Percentiles rank a stretch among this genome's conserved stretches.
Conservation (phyloP, 2,113 vertebrate genomes). For the Pampusana beccarii region DNA sequence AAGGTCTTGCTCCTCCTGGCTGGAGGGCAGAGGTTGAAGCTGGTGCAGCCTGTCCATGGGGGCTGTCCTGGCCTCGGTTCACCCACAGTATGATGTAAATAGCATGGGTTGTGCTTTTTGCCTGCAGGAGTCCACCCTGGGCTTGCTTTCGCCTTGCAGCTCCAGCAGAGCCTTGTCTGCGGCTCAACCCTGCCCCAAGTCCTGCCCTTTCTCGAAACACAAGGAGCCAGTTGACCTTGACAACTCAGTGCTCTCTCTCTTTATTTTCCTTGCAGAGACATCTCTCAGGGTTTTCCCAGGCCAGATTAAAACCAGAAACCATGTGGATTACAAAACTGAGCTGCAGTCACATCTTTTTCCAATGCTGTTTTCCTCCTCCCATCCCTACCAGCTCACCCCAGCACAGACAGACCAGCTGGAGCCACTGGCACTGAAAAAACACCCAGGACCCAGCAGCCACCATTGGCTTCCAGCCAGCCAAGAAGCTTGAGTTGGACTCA, state of each 20-base stretch:
- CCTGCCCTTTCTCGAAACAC: background rate
- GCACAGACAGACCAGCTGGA: conserved; percentile 35
- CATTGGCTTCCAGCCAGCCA: background rate
- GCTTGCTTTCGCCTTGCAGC: background rate
- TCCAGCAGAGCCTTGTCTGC: background rate
- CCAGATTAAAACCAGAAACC: background rate
- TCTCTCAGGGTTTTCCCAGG: conserved; percentile 41
- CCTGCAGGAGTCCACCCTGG: background rate
- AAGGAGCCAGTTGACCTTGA: background rate
- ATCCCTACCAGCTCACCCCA: background rate
- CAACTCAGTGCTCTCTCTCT: background rate
- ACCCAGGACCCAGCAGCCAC: background rate
- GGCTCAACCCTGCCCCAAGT: background rate
- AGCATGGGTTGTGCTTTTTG: background rate
- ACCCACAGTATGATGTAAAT: background rate
- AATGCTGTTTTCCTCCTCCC: background rate
- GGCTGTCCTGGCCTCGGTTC: background rate
- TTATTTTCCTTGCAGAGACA: background rate
- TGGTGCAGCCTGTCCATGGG: background rate
- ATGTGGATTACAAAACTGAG: background rate
- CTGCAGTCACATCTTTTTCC: background rate
- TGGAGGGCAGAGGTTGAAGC: background rate
- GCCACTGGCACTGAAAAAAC: background rate
- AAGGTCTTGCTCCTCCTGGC: background rate
- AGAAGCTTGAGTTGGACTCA: background rate